Evolutionary conservation across 2,113 vertebrate species (phyloP).

Genomic region (Stigmatopora argus): DNA sequence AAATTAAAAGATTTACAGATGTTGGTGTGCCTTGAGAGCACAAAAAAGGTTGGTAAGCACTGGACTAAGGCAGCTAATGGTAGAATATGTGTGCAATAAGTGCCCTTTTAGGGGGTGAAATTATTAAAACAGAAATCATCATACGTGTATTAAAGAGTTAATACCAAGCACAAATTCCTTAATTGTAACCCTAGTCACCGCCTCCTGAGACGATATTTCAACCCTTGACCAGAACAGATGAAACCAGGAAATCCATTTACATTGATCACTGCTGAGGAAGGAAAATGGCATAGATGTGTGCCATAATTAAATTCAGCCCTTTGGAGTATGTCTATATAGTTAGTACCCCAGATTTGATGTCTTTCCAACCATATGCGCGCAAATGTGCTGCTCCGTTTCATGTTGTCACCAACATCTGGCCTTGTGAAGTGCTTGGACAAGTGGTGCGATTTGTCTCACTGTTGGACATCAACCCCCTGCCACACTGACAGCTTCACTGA

Average conservation of each 20-base stretch:
- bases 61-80: too few relatives aligned
- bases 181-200: not conserved
- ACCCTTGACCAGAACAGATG: conserved; percentile 3
- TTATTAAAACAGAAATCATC: too few relatives aligned
- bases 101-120: too few relatives aligned
- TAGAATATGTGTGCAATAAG: too few relatives aligned
- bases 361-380: conserved; percentile 12
- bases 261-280: not conserved
- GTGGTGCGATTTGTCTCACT: conserved; percentile 62
- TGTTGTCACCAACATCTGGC: conserved; percentile 43
- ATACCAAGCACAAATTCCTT: not conserved
- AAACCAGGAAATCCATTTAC: not conserved
- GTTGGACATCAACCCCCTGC: conserved; percentile 32
- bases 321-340: not conserved
- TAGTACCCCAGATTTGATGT: not conserved
- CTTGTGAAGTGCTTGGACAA: conserved; percentile 50
- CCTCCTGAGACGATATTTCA: not conserved
- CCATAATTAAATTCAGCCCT: not conserved
- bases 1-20: too few relatives aligned
- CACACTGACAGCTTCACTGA: conserved; percentile 24
- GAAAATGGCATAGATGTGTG: conserved; percentile 5
- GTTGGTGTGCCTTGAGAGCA: too few relatives aligned
- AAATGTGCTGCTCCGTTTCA: conserved; percentile 1
- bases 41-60: too few relatives aligned
- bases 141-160: too few relatives aligned